Conservation (phyloP, 2,888 invertebrate species). For the Temnothorax rugatulus region DNA sequence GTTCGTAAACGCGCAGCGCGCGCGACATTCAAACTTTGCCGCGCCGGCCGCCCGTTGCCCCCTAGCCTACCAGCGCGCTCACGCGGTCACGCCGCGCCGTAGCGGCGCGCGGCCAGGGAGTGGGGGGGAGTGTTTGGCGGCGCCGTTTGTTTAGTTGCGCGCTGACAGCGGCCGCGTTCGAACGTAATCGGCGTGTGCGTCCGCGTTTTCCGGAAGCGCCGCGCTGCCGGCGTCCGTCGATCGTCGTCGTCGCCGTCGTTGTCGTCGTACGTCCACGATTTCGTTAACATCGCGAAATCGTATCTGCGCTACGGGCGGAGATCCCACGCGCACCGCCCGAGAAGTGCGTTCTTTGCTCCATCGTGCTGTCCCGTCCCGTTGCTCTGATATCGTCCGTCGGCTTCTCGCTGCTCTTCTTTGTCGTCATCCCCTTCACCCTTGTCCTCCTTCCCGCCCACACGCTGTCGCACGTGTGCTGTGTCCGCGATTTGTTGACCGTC, state of each 20-base stretch:
- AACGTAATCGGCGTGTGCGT: slow-evolving; percentile 74
- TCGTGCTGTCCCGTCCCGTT: slow-evolving; percentile 19
- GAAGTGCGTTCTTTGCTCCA: slow-evolving; percentile 25
- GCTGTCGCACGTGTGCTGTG: slow-evolving; percentile 70
- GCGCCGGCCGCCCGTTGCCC: slow-evolving; percentile 18
- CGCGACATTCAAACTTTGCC: slow-evolving; percentile 26
- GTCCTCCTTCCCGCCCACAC: not conserved
- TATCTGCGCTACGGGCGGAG: not conserved
- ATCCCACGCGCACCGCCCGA: slow-evolving; percentile 19
- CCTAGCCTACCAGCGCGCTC: slow-evolving; percentile 49
- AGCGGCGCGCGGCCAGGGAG: slow-evolving; percentile 68
- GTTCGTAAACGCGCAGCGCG: not conserved
- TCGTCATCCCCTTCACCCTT: slow-evolving; percentile 30
- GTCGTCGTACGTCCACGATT: slow-evolving; percentile 20
- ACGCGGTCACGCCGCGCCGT: slow-evolving; percentile 71
- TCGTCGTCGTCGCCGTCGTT: slow-evolving; percentile 23
- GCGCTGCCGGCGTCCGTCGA: slow-evolving; percentile 61
- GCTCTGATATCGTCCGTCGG: slow-evolving; percentile 29
- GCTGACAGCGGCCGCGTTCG: slow-evolving; percentile 85
- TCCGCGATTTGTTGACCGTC: slow-evolving; percentile 66
- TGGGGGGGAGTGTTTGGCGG: slow-evolving; percentile 83
- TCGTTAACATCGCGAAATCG: slow-evolving; percentile 41
- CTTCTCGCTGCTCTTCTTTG: slow-evolving; percentile 51
- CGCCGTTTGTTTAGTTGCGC: slow-evolving; percentile 85
- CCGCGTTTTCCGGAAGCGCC: slow-evolving; percentile 60